Evolutionary conservation across 2,113 vertebrate genomes (phyloP), one percentile per base, ranked within the genome.

Genomic region (Montifringilla adamsi): DNA sequence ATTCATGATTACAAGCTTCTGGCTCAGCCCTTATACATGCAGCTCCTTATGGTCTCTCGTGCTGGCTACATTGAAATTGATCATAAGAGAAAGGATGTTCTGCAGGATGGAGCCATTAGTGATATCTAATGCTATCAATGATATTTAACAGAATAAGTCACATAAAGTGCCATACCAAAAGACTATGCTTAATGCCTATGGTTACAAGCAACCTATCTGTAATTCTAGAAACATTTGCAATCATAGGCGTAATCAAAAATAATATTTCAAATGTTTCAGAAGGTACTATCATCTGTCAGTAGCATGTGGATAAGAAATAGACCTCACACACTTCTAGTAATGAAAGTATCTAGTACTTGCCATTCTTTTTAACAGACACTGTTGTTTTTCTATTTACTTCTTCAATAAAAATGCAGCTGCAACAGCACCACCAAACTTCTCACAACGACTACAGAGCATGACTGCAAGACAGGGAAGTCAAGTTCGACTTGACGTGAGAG

Each of bases 401-500:
- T 88, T 52, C 37, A 87, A 87, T 53, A 68, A 94, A 89, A 89
- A 49, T 75, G 44, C 95, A 99, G 99, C 97, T 39, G 99, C 98
- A 98, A 99, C 99, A 82, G 99, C 98, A 14, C 99, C 99, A 88
- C 99, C 99, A 28, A 99, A 98, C 96, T 99, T 99, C 76, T 96
- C 98, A 85, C 99, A 99, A 98, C 98, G 99, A 97, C 99, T 99
- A 96, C 99, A 99, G 96, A 99, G 99, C 96, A 98, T 98, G 96
- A 98, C 98, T 18, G 99, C 99, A 94, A 98, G 98, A 96, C 99
- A 99, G 95, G 99, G 99, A 98, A 99, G 98, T 98, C 98, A 99
- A 98, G 99, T 99, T 88, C 98, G 98, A 95, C 98, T 99, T 98
- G 98, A 99, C 47, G 99, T 99, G 79, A 98, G 97, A 93, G 99